Base-by-base conservation (phyloP, 2,113 vertebrate genomes). In the Xyliphius kryptos region DNA sequence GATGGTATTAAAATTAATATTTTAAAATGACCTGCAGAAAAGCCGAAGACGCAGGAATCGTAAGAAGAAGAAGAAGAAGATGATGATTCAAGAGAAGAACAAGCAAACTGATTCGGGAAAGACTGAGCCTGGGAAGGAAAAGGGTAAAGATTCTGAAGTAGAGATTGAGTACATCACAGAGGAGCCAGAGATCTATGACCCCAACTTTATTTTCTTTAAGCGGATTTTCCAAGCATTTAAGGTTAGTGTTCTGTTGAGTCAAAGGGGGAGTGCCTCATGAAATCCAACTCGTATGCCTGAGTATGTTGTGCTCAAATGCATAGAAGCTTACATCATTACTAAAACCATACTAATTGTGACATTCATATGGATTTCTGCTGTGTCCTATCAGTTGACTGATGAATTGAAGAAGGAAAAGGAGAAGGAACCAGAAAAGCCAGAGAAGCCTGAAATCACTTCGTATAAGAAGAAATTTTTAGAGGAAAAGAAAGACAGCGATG, bases 361-460 rank as follows among this genome's bases (percentile, higher is more conserved):
- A n/a, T n/a, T n/a, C n/a, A n/a, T n/a, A n/a, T n/a, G n/a, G n/a
- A n/a, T n/a, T 55, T 67, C 9, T 2, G 0, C n/a, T n/a, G n/a
- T n/a, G n/a, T n/a, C n/a, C n/a, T n/a, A n/a, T n/a, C n/a, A n/a
- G n/a, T n/a, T n/a, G n/a, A n/a, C n/a, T n/a, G 93, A 96, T 8
- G 93, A 96, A 0, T 85, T 96, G 56, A 96, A 95, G 81, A 93
- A 91, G 8, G 93, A 96, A 74, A 94, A 95, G 10, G 92, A 95
- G 67, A 95, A 94, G 69, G 93, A 96, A 68, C 91, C 91, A 0
- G 93, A 96, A 68, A 93, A 91, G 64, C 56, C 84, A 0, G 90
- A 93, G 19, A 91, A 91, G 56, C 76, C 79, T n/a, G 90, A 93
- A 64, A 78, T 86, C 0, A 21, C 84, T 0, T 71, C 73, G 11